phyloP scores from a whole-genome alignment of 1,140 invertebrate genomes.

The Chymomyza costata region DNA sequence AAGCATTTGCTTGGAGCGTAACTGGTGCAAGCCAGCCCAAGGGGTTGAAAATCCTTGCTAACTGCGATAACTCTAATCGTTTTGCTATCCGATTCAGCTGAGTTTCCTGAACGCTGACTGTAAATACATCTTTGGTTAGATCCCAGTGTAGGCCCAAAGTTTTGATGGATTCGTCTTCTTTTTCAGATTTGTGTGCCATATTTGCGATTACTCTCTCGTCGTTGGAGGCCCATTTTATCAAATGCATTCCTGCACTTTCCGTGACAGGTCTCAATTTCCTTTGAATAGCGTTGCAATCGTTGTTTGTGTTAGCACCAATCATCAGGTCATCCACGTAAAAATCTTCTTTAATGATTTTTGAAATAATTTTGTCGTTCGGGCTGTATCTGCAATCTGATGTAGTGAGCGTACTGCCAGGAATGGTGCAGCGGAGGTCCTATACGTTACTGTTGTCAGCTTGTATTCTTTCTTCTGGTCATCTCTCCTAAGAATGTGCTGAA shows the following conservation, averaged over 20 bases:
- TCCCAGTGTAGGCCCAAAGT: no score
- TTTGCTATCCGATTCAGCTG: background rate
- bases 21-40: background rate
- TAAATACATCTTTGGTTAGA: no score
- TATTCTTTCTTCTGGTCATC: background rate
- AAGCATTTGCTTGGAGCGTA: background rate
- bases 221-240: no score
- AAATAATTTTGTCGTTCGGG: no score
- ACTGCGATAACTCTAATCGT: background rate
- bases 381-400: background rate
- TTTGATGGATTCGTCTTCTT: background rate
- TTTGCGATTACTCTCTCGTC: background rate
- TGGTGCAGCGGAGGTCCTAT: no score
- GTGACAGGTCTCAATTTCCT: background rate
- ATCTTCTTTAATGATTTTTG: no score
- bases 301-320: background rate
- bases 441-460: background rate
- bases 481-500: background rate
- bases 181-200: background rate
- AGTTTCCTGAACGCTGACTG: background rate
- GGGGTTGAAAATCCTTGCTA: background rate
- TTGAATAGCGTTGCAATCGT: background rate
- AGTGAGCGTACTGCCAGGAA: no score
- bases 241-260: no score
- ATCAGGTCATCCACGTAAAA: no score